Evolutionary conservation across 2,113 vertebrate species (phyloP), one percentile per base, ranked within the genome.

Genomic region (Psettodes erumei): DNA sequence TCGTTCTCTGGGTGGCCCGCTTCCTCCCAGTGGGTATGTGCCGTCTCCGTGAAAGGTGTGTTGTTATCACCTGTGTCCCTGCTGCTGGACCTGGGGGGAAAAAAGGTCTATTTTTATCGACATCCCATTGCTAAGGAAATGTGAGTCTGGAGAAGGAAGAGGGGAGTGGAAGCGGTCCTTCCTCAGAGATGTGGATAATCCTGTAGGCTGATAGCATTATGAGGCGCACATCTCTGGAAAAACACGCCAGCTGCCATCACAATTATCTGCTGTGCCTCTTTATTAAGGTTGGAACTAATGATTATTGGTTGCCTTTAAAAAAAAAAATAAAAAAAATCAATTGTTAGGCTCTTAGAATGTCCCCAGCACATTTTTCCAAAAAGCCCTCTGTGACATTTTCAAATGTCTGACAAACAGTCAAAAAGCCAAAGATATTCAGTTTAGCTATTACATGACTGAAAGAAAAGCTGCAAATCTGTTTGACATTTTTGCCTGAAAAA

Each of bases 61-160:
- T 86, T 86, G 81, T 87, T 91, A 87, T 90, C 92, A 87, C 92
- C 89, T 85, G 84, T 82, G 84, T 90, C 86, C 84, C 83, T 82
- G 79, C 60, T 60, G 71, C 67, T 55, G 83, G 84, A 92, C 91
- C 86, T 87, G 62, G 45, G 72, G 81, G 72, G 48, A 32, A 27
- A 47, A 56, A 18, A 8, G 65, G 45, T 76, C 79, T 91, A 88
- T 92, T 89, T 92, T 89, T 91, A 92, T 84, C 84, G 50, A 45
- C 56, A 61, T 80, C 58, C 62, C 77, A 86, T 69, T 55, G 65
- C 88, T 66, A 82, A 79, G 86, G 75, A 86, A 88, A 90, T 85
- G 71, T 75, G 77, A 81, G 81, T 45, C 0, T 15, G 50, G 42
- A 32, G 63, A 75, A 78, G 28, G 59, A 79, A 75, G 58, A 76